These are phyloP conservation scores for Brachionus calyciflorus DNA, from an alignment of 1,140 invertebrate species.

Conservation along the genomic window DNA sequence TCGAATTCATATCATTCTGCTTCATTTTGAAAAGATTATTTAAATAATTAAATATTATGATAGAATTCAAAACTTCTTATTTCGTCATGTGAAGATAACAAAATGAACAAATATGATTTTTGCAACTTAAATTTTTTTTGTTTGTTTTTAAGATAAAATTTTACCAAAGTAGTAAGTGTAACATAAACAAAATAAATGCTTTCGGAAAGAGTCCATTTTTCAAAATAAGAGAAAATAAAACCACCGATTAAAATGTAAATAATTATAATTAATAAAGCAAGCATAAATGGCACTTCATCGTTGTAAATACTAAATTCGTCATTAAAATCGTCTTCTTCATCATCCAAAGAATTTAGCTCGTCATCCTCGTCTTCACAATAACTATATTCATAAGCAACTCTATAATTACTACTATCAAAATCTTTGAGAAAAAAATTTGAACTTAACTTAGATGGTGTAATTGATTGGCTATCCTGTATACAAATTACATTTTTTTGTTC, in stretches of 20 bases:
- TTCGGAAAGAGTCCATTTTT: slow-evolving; percentile 83
- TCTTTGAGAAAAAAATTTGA: slow-evolving; percentile 1
- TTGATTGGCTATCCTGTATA: neutral
- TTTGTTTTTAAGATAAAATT: no score
- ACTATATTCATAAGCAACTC: neutral
- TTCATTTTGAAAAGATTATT: no score
- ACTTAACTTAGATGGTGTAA: neutral
- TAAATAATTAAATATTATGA: no score
- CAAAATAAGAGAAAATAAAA: slow-evolving; percentile 74
- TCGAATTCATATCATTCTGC: no score
- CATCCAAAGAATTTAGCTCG: slow-evolving; percentile 6
- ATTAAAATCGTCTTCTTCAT: slow-evolving; percentile 52
- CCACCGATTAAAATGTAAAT: slow-evolving; percentile 86
- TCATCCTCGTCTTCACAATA: slow-evolving; percentile 6
- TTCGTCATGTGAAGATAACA: no score
- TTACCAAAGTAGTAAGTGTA: slow-evolving; percentile 68
- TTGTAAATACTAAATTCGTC: slow-evolving; percentile 52
- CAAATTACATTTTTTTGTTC: slow-evolving; percentile 14
- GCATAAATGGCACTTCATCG: slow-evolving; percentile 66
- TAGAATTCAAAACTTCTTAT: no score
- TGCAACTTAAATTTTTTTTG: no score
- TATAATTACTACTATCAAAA: neutral
- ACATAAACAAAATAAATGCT: slow-evolving; percentile 93
- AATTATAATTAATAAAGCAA: slow-evolving; percentile 79
- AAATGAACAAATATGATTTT: no score